Evolutionary conservation across 2,888 invertebrate species (phyloP).

Genomic region (Euproctis similis): DNA sequence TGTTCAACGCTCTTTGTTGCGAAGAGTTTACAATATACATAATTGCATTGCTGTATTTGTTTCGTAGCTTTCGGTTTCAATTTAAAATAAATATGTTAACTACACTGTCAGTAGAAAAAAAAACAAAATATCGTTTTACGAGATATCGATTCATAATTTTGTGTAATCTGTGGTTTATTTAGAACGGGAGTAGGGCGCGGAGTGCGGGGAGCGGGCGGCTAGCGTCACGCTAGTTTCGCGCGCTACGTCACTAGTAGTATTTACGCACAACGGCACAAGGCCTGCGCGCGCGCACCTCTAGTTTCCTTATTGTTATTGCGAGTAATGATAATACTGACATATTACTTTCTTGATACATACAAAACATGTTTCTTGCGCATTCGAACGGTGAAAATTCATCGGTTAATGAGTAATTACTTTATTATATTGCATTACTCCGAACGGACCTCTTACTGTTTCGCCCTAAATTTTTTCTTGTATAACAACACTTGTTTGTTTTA

Average conservation of each 20-base stretch:
- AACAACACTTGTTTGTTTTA: too few species aligned
- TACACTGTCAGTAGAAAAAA: too few species aligned
- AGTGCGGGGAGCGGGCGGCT: background rate
- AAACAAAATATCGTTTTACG: too few species aligned
- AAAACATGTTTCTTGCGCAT: constrained; percentile 6
- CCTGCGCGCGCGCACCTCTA: constrained; percentile 36
- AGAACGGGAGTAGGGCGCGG: constrained; percentile 6
- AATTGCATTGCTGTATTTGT: background rate
- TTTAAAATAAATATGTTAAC: too few species aligned
- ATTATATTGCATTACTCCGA: constrained; percentile 8
- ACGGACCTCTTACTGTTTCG: constrained; percentile 8
- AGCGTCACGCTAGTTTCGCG: constrained; percentile 50
- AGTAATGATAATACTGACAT: constrained; percentile 25
- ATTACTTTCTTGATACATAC: constrained; percentile 13
- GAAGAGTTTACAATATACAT: background rate
- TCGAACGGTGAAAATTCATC: constrained; percentile 8
- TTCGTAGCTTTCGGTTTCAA: background rate
- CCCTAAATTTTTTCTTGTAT: constrained; percentile 12
- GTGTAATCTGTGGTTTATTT: constrained; percentile 1
- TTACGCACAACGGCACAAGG: constrained; percentile 43
- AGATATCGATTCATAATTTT: too few species aligned
- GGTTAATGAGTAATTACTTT: constrained; percentile 9
- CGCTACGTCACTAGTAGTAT: constrained; percentile 46
- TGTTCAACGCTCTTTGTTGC: constrained; percentile 12
- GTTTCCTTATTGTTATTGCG: constrained; percentile 48